Evolutionary conservation across 2,113 vertebrate species (phyloP), one percentile per base, ranked within the genome.

Genomic region (Mormyrus iriodes): DNA sequence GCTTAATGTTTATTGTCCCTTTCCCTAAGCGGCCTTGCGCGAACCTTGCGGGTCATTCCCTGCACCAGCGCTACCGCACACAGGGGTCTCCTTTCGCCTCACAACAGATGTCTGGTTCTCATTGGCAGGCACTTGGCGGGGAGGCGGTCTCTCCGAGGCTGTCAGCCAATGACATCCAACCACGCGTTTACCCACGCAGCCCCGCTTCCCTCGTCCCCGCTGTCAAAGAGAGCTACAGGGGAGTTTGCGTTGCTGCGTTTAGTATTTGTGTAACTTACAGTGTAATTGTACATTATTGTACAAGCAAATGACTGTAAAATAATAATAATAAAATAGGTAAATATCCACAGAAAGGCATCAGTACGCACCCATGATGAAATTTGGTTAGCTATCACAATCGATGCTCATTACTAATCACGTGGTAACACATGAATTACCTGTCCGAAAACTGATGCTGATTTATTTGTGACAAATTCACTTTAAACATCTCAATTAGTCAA

Each of bases 61-160:
- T 35, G 85, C 51, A 86, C 51, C 27, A 39, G 85, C 51, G 48
- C 85, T 53, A 82, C 55, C 49, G 51, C 69, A 61, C 86, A 65
- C 46, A 84, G 53, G 15, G 42, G 90, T 93, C 93, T 93, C 95
- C 95, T 95, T 94, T 96, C 90, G 90, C 61, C 93, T 95, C 94
- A 31, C 94, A 95, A 96, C 95, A 96, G 94, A 97, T 96, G 95
- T 94, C 95, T 94, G 91, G 42, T 90, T 91, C 89, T 93, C 90
- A 96, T 96, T 96, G 96, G 96, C 51, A 89, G 52, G 15, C 31
- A 73, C 88, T 88, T 42, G 3, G 73, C 1, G 93, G 76, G 13
- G 91, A 92, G 93, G 90, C 94, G 91, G 3, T 1, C 1, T 0
- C 46, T 2, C 5, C 4, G 1, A 3, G 5, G 0, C 8, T 13